Percentiles rank a stretch among this genome's conserved stretches.
These are phyloP conservation scores for Rhinogobius similis DNA, from an alignment of 2,113 vertebrate species.

Conservation along the genomic window DNA sequence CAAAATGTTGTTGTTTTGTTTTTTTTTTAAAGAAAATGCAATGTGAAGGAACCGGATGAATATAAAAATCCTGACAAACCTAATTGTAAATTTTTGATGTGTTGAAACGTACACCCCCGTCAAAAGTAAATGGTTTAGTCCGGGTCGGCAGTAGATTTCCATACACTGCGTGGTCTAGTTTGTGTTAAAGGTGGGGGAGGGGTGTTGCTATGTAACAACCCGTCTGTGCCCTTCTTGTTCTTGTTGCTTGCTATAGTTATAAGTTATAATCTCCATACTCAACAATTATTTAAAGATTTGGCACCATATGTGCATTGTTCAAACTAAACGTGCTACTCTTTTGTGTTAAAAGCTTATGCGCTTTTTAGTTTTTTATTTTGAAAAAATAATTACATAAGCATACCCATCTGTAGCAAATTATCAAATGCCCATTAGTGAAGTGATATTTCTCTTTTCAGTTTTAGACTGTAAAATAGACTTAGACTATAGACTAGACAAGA, in stretches of 20 bases:
- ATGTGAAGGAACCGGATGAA: too few species aligned
- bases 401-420: too few species aligned
- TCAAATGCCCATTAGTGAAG: too few species aligned
- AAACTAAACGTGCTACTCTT: neutral
- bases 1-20: neutral
- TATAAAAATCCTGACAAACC: too few species aligned
- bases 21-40: neutral
- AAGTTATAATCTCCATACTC: slow-evolving; percentile 29
- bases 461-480: slow-evolving; percentile 33
- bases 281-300: slow-evolving; percentile 8
- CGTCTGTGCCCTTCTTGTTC: slow-evolving; percentile 52
- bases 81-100: neutral
- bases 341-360: neutral
- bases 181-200: slow-evolving; percentile 73
- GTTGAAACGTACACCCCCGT: slow-evolving; percentile 10
- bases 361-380: neutral
- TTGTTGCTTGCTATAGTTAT: slow-evolving; percentile 59
- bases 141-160: slow-evolving; percentile 60
- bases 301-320: neutral
- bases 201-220: slow-evolving; percentile 68
- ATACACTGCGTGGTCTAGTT: slow-evolving; percentile 54
- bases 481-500: too few species aligned
- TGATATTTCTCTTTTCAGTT: neutral
- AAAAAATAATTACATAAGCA: neutral
- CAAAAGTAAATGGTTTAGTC: slow-evolving; percentile 60